Evolutionary conservation across 2,113 vertebrate species (phyloP).

Genomic region (Egretta garzetta): DNA sequence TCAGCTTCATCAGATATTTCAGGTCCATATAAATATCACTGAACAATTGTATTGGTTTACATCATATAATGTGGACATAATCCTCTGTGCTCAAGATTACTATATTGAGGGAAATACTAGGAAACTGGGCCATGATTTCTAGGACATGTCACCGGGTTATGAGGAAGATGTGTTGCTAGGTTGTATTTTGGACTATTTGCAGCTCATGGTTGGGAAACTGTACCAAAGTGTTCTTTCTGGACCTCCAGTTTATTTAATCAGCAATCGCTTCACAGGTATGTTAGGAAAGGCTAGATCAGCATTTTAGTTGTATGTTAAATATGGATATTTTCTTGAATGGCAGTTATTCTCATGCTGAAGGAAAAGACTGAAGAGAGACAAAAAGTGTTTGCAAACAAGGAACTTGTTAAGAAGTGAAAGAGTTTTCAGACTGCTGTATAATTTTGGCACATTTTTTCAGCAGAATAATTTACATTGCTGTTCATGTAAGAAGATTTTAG

Average conservation of each 20-base stretch:
- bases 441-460: not conserved
- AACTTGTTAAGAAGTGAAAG: not conserved
- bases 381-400: not conserved
- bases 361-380: not conserved
- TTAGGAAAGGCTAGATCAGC: not conserved
- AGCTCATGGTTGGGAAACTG: not conserved
- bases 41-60: not conserved
- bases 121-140: not conserved
- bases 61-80: fast-evolving
- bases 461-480: not conserved
- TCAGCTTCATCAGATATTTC: not conserved
- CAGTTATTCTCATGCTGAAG: not conserved
- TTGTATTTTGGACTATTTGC: not conserved
- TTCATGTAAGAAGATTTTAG: not conserved
- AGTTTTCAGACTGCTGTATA: not conserved
- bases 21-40: not conserved
- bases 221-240: not conserved
- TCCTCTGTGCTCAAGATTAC: not conserved
- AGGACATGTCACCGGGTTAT: not conserved
- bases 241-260: not conserved
- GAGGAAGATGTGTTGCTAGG: not conserved
- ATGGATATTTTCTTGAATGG: not conserved
- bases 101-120: not conserved
- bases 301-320: not conserved
- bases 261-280: fast-evolving